Conservation (phyloP, 2,888 invertebrate species). For the Lepidocyrtinus sp. region DNA sequence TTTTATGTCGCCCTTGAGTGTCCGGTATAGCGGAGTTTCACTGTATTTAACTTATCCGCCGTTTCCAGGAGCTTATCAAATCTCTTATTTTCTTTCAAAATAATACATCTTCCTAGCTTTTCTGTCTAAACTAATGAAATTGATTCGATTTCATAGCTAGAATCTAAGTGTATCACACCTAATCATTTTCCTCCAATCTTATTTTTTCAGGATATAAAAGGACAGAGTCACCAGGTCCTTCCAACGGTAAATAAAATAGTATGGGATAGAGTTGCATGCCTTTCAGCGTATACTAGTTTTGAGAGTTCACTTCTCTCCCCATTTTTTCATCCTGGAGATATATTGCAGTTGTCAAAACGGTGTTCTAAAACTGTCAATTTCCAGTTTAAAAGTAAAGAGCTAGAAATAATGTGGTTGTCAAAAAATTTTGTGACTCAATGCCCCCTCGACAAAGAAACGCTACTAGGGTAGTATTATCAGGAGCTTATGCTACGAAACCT, state of each 20-base stretch:
- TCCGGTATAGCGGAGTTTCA: too few species aligned
- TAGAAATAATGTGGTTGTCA: constrained; percentile 55
- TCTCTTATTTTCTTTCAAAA: too few species aligned
- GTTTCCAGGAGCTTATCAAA: too few species aligned
- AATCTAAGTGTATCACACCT: too few species aligned
- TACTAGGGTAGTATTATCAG: too few species aligned
- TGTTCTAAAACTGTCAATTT: constrained; percentile 62
- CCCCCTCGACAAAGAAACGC: too few species aligned
- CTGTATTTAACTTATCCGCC: too few species aligned
- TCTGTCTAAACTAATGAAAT: too few species aligned
- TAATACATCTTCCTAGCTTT: background rate
- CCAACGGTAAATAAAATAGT: background rate
- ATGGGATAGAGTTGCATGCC: background rate
- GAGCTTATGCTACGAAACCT: too few species aligned
- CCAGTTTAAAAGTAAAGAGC: constrained; percentile 48
- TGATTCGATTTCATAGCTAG: too few species aligned
- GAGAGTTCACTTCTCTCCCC: constrained; percentile 23
- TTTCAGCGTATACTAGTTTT: background rate
- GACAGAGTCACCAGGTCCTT: background rate
- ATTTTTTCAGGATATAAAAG: background rate
- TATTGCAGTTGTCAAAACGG: constrained; percentile 60
- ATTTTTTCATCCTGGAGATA: constrained; percentile 33
- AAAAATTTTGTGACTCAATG: constrained; percentile 57
- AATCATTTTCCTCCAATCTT: background rate
- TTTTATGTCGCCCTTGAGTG: too few species aligned